A percentile compares a stretch with the other conserved stretches of the same genome.
Conservation (phyloP, 2,888 invertebrate species). For the Eumacrocentrus americanus region DNA sequence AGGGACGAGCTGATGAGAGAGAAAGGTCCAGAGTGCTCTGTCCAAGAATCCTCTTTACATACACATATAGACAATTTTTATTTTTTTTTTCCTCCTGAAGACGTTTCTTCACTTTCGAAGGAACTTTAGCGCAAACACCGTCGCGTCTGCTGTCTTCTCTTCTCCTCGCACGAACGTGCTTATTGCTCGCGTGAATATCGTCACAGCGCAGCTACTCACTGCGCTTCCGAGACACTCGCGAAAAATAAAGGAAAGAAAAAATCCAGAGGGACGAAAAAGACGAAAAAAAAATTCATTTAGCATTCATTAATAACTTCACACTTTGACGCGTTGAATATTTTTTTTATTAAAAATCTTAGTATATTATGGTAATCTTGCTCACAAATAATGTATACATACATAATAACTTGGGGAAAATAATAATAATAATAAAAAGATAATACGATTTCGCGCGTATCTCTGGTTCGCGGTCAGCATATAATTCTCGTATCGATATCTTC, state of each 20-base stretch:
- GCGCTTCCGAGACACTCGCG: constrained; percentile 41
- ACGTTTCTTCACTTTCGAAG: not conserved
- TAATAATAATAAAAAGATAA: not conserved
- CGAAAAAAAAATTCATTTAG: constrained; percentile 52
- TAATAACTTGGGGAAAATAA: too few species aligned
- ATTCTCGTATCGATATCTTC: constrained; percentile 22
- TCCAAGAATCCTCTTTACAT: not conserved
- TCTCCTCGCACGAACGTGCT: constrained; percentile 48
- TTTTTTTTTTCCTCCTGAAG: not conserved
- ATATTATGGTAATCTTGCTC: too few species aligned
- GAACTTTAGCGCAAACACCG: constrained; percentile 21
- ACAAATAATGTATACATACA: too few species aligned
- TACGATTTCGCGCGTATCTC: constrained; percentile 10
- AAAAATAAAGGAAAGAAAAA: constrained; percentile 16
- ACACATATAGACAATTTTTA: not conserved
- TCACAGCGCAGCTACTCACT: constrained; percentile 45
- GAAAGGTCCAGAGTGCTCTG: not conserved
- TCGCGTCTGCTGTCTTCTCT: not conserved
- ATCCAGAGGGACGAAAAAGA: constrained; percentile 17
- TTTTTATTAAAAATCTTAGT: too few species aligned
- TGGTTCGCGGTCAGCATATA: not conserved
- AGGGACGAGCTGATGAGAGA: constrained; percentile 5
- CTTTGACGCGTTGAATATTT: not conserved
- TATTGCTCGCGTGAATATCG: constrained; percentile 53
- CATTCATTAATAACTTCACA: constrained; percentile 45